Percentiles rank a stretch among this genome's conserved stretches.
These are phyloP conservation scores for Meteorus sp. DNA, from an alignment of 1,140 invertebrate genomes.

Conservation along the genomic window DNA sequence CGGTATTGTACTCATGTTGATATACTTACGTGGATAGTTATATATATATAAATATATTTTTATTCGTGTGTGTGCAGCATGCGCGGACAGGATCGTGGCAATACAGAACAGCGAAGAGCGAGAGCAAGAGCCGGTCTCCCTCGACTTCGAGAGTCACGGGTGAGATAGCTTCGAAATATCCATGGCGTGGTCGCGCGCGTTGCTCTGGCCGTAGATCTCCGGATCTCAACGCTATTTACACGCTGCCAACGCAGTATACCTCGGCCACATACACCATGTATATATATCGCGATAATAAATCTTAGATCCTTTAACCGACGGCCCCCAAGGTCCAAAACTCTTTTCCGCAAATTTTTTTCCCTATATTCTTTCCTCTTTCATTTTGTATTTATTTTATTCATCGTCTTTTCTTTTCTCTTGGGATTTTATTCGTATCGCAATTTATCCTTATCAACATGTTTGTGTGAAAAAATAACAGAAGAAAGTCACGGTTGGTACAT, in stretches of 20 bases:
- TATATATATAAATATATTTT: slow-evolving; percentile 7
- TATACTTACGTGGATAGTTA: background rate
- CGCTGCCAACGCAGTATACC: slow-evolving; percentile 24
- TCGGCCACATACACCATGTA: slow-evolving; percentile 13
- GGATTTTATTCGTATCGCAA: no score
- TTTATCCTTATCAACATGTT: no score
- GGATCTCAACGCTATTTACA: slow-evolving; percentile 25
- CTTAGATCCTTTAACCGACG: slow-evolving; percentile 22
- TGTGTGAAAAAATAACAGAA: no score
- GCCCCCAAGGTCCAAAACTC: slow-evolving; percentile 19
- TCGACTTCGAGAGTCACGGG: no score
- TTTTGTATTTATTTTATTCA: background rate
- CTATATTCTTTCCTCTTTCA: background rate
- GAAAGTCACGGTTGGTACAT: no score
- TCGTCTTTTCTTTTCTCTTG: no score
- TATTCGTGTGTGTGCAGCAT: background rate
- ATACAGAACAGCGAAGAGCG: background rate
- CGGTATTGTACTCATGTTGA: slow-evolving; percentile 5
- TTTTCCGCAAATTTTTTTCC: slow-evolving; percentile 9
- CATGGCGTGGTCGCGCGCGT: slow-evolving; percentile 8
- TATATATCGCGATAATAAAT: slow-evolving; percentile 28
- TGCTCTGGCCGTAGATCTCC: slow-evolving; percentile 26
- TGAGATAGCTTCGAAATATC: slow-evolving; percentile 45
- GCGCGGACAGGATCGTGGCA: slow-evolving; percentile 21
- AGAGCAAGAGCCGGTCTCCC: background rate